Evolutionary conservation across 2,888 invertebrate genomes (phyloP), one percentile per base, ranked within the genome.

Genomic region (Galeopsomyia nigrocyanea): DNA sequence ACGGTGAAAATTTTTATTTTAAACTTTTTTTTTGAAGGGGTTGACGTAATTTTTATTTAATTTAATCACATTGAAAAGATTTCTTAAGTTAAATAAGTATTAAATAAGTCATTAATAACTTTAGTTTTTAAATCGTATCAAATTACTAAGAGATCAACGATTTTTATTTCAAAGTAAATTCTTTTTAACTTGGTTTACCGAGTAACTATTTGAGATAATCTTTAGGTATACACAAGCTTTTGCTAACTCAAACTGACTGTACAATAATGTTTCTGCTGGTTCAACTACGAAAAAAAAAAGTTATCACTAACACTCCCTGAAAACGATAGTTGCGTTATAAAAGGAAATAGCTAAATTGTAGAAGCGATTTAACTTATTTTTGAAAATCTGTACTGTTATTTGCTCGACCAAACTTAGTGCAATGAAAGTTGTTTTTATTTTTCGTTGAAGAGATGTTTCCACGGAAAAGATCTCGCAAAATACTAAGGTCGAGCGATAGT

Each of bases 221-320:
- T 53, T 68, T 68, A 53, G 22, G 3, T 51, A 50, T 50, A 56
- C 56, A 57, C 14, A 65, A 53, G 17, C n/a, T n/a, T 62, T 67
- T 64, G 39, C 49, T 53, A 21, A 22, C 56, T 60, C 60, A 26
- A 71, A 70, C 74, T 74, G 71, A 68, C 69, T 74, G 71, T 70
- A 70, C 14, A 10, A 56, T 64, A 67, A 66, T 73, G 31, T 64
- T 66, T 67, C 58, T 56, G 62, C 58, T 70, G 47, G 17, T 60
- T 71, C 47, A 66, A 68, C 60, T 50, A 62, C 21, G 47, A 71
- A 68, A 70, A 21, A 68, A 71, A 70, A 21, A 68, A 71, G 63
- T 67, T 74, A 71, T 64, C 74, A 71, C 64, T 68, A 68, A 63
- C 63, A 69, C 26, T 60, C 49, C 50, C 65, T 62, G 26, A 56